A percentile compares a stretch with the other conserved stretches of the same genome.
Conservation (phyloP, 2,797 vertebrate genomes). For the Prionace glauca region DNA sequence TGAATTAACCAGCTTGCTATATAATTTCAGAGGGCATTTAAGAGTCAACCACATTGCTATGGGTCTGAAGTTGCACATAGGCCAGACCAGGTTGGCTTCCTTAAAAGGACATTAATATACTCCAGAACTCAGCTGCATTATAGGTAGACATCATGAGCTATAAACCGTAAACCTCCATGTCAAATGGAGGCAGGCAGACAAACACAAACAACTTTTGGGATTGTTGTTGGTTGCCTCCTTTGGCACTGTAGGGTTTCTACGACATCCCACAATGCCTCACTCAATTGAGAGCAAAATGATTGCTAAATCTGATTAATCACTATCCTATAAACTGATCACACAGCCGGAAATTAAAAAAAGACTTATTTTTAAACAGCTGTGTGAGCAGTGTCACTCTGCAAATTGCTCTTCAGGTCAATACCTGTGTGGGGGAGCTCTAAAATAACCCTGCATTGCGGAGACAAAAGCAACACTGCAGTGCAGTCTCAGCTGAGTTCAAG, state of each 20-base stretch:
- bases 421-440: neutral
- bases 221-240: too few species aligned
- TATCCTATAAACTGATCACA: neutral
- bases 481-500: neutral
- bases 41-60: too few species aligned
- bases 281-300: neutral
- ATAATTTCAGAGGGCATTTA: too few species aligned
- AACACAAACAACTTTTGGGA: neutral
- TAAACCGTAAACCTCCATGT: neutral
- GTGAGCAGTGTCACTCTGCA: neutral
- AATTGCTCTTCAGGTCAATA: neutral
- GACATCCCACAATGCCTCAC: neutral
- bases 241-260: too few species aligned
- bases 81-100: too few species aligned
- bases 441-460: neutral
- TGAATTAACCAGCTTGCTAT: too few species aligned
- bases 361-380: neutral
- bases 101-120: too few species aligned
- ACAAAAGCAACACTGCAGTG: neutral
- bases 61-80: too few species aligned
- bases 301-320: neutral
- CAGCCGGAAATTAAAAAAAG: neutral
- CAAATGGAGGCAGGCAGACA: neutral
- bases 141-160: neutral
- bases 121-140: neutral